These are phyloP conservation scores for Creontiades dilutus DNA, from an alignment of 2,888 invertebrate species.

Conservation along the genomic window DNA sequence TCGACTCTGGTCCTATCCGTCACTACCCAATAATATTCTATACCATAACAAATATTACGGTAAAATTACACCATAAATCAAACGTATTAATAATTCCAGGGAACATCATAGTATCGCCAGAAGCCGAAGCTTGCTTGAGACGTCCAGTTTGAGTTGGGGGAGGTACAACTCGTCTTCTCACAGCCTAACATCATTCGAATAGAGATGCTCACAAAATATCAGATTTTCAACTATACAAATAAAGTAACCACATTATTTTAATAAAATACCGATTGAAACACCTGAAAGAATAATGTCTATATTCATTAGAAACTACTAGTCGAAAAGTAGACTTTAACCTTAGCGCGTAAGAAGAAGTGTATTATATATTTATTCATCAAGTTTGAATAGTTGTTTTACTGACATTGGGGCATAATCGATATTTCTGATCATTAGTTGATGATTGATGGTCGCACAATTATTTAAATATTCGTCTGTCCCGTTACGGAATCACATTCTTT, in stretches of 20 bases:
- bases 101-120: slow-evolving; percentile 72
- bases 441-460: too few relatives aligned
- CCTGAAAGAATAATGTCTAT: neutral
- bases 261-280: slow-evolving; percentile 22
- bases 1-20: too few relatives aligned
- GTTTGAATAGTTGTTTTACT: too few relatives aligned
- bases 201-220: slow-evolving; percentile 43
- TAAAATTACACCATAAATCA: too few relatives aligned
- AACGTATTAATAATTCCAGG: slow-evolving; percentile 57
- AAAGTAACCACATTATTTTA: slow-evolving; percentile 24
- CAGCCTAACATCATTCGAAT: slow-evolving; percentile 37
- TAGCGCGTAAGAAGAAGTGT: neutral
- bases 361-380: neutral
- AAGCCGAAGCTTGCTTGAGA: slow-evolving; percentile 73
- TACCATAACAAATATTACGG: too few relatives aligned
- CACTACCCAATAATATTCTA: too few relatives aligned
- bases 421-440: neutral
- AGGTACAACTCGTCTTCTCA: neutral
- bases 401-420: neutral
- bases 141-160: slow-evolving; percentile 67
- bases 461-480: too few relatives aligned
- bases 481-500: too few relatives aligned
- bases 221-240: slow-evolving; percentile 1
- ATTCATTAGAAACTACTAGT: neutral
- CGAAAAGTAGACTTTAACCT: slow-evolving; percentile 35